Evolutionary conservation across 1,140 invertebrate species (phyloP), one percentile per base, ranked within the genome.

Genomic region (Rhizoglyphus robini): DNA sequence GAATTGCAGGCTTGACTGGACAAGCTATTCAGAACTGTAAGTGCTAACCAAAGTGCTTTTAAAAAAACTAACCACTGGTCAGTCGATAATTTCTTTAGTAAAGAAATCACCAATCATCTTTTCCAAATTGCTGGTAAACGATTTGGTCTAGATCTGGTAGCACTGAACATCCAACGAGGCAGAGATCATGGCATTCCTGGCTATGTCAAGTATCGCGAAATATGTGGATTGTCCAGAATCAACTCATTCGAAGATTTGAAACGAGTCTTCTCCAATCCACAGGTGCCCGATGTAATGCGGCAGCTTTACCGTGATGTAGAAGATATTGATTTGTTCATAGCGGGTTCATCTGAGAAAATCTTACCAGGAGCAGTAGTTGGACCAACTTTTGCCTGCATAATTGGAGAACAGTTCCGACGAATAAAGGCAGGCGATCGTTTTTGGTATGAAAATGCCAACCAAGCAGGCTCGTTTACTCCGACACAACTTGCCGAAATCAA

Each of bases 61-160:
- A 11, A 63, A 60, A 60, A 58, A 47, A n/a, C 11, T 4, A 23
- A 25, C 29, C 25, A 49, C 25, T 23, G 23, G 13, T 15, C 5
- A 51, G 27, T 66, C n/a, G 90, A 95, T 76, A 88, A 90, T 73
- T 92, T 94, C 72, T 87, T 95, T 65, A 91, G 88, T 0, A 88
- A 87, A 18, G 69, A 86, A 82, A 84, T 91, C 23, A 90, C 87
- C 1, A 80, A 87, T 68, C 88, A 83, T 73, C 74, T 91, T 4
- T 88, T 91, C 75, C 81, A 72, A 65, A 23, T 80, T 70, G 79
- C 80, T 66, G 82, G 82, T 34, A 81, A 79, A 67, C 80, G 78
- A 0, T 83, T 88, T 65, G 88, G 89, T 3, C 76, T 82, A 15
- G 92, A 95, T 77, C 76, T 95, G 61, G 81, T 85, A 25, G 83